Base-by-base conservation (phyloP, 1,140 invertebrate genomes). In the Mesaphorura yosii region DNA sequence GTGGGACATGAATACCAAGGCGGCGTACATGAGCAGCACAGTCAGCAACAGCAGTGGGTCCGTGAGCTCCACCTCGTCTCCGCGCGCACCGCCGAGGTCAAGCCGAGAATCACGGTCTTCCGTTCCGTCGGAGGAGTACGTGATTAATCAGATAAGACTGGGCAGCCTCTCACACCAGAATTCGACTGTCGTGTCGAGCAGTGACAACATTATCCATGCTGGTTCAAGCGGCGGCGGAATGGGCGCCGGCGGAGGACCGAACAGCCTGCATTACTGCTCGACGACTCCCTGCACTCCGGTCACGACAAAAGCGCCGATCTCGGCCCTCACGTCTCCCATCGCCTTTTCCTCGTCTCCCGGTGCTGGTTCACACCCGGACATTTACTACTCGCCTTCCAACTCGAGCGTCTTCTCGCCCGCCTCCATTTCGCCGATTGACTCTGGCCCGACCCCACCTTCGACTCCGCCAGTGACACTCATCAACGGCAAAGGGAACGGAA, bases 1-100 rank as follows among this genome's bases (percentile, higher is more conserved):
- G 1, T 93, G 88, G 88, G 86, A 92, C 67, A 58, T 59, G 45
- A 51, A 60, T n/a, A 58, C 49, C 50, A 39, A 71, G 48, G 27
- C 66, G 68, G n/a, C n/a, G n/a, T n/a, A n/a, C n/a, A n/a, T n/a
- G n/a, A n/a, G n/a, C n/a, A n/a, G n/a, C n/a, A n/a, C n/a, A n/a
- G n/a, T n/a, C n/a, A n/a, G n/a, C n/a, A n/a, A n/a, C n/a, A n/a
- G n/a, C n/a, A 53, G 57, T 38, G 23, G 12, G 17, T 66, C 64
- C 53, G 59, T 59, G 65, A 20, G 73, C 31, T 72, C 51, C 70
- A 69, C 75, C 19, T 83, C 79, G 0, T 79, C 81, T 12, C 68
- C 79, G n/a, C 70, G 23, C 38, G 41, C 28, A 26, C 48, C 48
- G 34, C 22, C 76, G 39, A 73, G 70, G n/a, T 68, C 75, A n/a